Percentiles rank a stretch among this genome's conserved stretches.
These are phyloP conservation scores for Gnathonemus echidnorhynchus DNA, from an alignment of 2,113 vertebrate species.

Conservation along the genomic window DNA sequence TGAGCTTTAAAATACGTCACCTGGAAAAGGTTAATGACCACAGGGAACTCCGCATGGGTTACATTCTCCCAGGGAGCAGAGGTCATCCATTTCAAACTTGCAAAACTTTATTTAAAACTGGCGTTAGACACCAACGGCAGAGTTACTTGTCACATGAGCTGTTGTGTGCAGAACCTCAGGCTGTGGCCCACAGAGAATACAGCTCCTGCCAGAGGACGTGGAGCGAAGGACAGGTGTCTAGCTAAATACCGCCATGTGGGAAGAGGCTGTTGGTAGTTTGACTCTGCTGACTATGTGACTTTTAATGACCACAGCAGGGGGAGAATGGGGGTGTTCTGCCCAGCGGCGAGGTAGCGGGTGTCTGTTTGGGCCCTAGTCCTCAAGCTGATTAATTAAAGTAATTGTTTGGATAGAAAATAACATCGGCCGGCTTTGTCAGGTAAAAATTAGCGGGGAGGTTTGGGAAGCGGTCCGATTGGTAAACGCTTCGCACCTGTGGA, in stretches of 20 bases:
- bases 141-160: background rate
- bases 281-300: background rate
- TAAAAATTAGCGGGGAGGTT: background rate
- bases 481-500: background rate
- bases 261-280: background rate
- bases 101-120: background rate
- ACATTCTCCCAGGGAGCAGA: slow-evolving; percentile 32
- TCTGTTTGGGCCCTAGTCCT: background rate
- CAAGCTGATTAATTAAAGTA: background rate
- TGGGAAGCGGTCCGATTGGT: background rate
- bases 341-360: background rate
- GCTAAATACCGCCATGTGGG: background rate
- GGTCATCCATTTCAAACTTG: background rate
- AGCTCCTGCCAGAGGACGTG: background rate
- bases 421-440: background rate
- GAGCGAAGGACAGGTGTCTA: background rate
- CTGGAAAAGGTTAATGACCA: slow-evolving; percentile 49
- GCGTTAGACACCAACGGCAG: background rate
- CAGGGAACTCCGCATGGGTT: slow-evolving; percentile 36
- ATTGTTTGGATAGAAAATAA: slow-evolving; percentile 5
- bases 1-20: slow-evolving; percentile 48
- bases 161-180: background rate
- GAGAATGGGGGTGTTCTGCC: no score
- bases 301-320: background rate
- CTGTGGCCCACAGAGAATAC: background rate